Base-by-base conservation (phyloP, 2,797 vertebrate species). In the Vipera ursinii region DNA sequence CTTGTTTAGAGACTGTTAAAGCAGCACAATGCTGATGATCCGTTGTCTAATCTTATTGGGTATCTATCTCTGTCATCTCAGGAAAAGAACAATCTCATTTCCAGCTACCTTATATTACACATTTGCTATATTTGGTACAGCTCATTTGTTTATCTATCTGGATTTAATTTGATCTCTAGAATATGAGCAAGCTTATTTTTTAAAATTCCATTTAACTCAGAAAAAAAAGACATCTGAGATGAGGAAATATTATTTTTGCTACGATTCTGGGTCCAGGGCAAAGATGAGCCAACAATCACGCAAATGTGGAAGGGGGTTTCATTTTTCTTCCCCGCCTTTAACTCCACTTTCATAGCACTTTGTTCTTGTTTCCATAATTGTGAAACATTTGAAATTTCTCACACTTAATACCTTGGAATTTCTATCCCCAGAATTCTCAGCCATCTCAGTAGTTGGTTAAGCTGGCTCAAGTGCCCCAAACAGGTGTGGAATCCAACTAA, bases 1-100 rank as follows among this genome's bases (percentile, higher is more conserved):
- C 95, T 96, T 96, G 95, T 94, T 95, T 94, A 95, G 89, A 94
- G 93, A 86, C 89, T 96, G 89, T 95, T 97, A 94, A 91, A 95
- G 95, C 94, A 94, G 78, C 92, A 95, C 93, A 92, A 85, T 87
- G 94, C 93, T 95, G 96, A 94, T 95, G 95, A 96, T 95, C 96
- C 96, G 94, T 95, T 96, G 94, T 94, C 95, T 96, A 95, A 96
- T 93, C 94, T 95, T 94, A 96, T 95, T 94, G 96, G 94, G 95
- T 96, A 96, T 86, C 87, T 87, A 92, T 91, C 90, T 94, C 93
- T 94, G 93, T 96, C 96, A 94, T 57, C 89, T 95, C 89, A 93
- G 87, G 88, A 92, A 92, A 90, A 94, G 91, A 95, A 95, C 93
- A 95, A 95, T 94, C 95, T 96, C 95, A 91, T 95, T 94, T 95